Evolutionary conservation across 2,113 vertebrate genomes (phyloP), one percentile per base, ranked within the genome.

Genomic region (Seriola dumerili): DNA sequence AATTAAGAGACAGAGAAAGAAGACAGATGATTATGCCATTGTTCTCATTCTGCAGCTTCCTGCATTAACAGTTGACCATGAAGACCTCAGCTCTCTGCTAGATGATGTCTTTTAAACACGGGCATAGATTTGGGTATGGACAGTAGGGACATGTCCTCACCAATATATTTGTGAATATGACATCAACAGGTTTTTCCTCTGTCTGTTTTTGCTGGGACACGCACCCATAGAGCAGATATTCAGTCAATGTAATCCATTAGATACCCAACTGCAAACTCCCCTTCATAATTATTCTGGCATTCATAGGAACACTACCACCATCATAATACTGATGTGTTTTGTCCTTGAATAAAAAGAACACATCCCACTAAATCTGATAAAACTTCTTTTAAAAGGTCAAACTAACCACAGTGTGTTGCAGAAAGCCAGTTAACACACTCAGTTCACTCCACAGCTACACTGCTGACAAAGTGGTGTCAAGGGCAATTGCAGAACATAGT

Each of bases 351-450:
- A 21, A 67, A 72, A 65, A 23, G 23, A 32, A 11, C 21, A 40
- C 34, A 61, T 25, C 21, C 11, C 1, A 12, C n/a, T 42, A 44
- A 79, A 76, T 71, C 61, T 69, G 72, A 55, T 68, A 25, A 62
- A 62, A 32, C 25, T 59, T 69, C 44, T 69, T 70, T 34, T 23
- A 59, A 63, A 78, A 29, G 68, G 83, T 81, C 70, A 78, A 17
- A 38, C 4, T 23, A 70, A 70, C 40, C 32, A 11, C 65, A 52
- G 48, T 25, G 9, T 38, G 55, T 32, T 21, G 70, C 70, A 57
- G 36, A 21, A 46, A 61, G 65, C 16, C 19, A 46, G 13, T 12
- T 23, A 29, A 29, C 29, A 29, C 29, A 29, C 29, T 61, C 42
- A 29, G 38, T 42, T 19, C 44, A 4, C 55, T 48, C 46, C 23